Evolutionary conservation across 2,797 vertebrate genomes (phyloP).

Genomic region (Caiman crocodilus): DNA sequence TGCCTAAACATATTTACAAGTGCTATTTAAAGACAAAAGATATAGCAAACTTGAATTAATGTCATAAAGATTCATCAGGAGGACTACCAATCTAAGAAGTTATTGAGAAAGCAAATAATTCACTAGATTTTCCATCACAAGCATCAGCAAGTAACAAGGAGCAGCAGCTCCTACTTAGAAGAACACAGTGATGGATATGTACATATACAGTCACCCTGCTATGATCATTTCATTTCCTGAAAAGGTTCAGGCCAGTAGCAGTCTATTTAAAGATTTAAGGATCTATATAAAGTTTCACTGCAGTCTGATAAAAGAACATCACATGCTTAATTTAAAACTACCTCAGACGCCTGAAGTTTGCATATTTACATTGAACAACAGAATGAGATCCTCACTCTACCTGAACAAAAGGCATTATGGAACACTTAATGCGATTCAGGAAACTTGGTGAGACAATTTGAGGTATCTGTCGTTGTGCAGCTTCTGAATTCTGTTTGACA

Average conservation of each 20-base stretch:
- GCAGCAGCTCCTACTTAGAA: slow-evolving; percentile 41
- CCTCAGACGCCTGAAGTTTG: background rate
- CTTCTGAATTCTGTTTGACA: background rate
- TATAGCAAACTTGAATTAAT: slow-evolving; percentile 62
- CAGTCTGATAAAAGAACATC: slow-evolving; percentile 33
- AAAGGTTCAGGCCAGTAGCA: slow-evolving; percentile 12
- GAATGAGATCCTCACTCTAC: background rate
- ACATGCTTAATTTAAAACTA: slow-evolving; percentile 45
- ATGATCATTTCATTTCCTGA: slow-evolving; percentile 45
- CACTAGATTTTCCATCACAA: slow-evolving; percentile 23
- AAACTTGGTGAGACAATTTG: background rate
- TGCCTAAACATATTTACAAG: slow-evolving; percentile 63
- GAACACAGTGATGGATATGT: background rate
- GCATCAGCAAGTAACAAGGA: slow-evolving; percentile 40
- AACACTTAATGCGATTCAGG: background rate
- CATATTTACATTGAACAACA: background rate
- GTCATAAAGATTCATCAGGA: slow-evolving; percentile 51
- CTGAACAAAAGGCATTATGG: background rate
- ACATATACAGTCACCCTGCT: slow-evolving; percentile 6
- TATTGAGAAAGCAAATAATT: slow-evolving; percentile 62
- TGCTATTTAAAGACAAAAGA: slow-evolving; percentile 63
- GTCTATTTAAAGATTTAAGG: slow-evolving; percentile 6
- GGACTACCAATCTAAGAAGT: slow-evolving; percentile 34
- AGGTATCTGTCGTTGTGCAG: background rate
- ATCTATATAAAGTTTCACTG: background rate